Conservation (phyloP, 2,888 invertebrate species). For the Cryptus armator region DNA sequence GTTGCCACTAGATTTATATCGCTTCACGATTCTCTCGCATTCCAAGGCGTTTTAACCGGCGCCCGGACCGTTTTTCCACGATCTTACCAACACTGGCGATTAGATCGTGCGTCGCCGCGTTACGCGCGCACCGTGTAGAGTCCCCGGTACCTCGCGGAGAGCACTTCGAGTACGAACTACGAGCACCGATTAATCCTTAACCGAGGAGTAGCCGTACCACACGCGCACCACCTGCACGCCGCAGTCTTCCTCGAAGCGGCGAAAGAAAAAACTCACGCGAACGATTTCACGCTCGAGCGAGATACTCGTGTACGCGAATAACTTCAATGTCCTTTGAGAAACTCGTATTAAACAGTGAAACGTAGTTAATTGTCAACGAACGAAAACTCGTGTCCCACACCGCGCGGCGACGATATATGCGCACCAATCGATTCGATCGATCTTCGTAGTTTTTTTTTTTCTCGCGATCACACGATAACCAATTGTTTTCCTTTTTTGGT, state of each 20-base stretch:
- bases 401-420: too few relatives aligned
- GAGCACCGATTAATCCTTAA: conserved; percentile 20
- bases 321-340: too few relatives aligned
- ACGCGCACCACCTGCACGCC: conserved; percentile 15
- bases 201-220: neutral
- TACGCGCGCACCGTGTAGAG: neutral
- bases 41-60: conserved; percentile 65
- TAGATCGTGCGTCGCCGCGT: neutral
- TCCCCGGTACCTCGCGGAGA: neutral
- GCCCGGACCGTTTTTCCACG: conserved; percentile 59
- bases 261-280: neutral
- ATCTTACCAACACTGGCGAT: neutral
- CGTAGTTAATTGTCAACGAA: too few relatives aligned
- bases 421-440: neutral
- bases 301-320: too few relatives aligned
- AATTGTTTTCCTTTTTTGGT: neutral
- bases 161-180: neutral
- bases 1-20: conserved; percentile 53
- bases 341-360: too few relatives aligned
- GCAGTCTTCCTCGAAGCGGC: neutral
- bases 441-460: neutral
- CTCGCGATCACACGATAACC: neutral
- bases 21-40: conserved; percentile 63
- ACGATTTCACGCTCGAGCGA: too few relatives aligned
- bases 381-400: too few relatives aligned